Conservation (phyloP, 1,140 invertebrate species). For the Vanessa tameamea region DNA sequence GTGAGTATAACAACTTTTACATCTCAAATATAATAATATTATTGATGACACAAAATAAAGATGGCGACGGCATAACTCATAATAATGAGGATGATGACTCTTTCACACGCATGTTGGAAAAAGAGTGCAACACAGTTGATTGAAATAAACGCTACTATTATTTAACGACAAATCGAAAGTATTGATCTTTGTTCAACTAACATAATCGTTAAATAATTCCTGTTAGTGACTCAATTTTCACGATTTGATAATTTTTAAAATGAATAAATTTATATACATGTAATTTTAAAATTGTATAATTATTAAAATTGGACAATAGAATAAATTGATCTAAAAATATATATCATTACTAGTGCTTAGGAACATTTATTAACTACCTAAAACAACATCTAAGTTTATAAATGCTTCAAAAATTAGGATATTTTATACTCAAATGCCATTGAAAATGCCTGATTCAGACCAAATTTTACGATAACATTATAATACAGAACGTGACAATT, state of each 20-base stretch:
- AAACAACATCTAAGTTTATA: conserved; percentile 35
- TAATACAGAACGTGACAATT: conserved; percentile 1
- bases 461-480: neutral
- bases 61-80: neutral
- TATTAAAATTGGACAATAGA: neutral
- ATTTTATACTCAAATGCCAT: neutral
- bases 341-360: conserved; percentile 30
- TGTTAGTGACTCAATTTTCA: neutral
- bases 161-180: neutral
- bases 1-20: neutral
- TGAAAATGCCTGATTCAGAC: neutral
- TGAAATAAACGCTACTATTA: neutral
- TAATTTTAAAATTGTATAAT: neutral
- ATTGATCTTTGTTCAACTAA: neutral
- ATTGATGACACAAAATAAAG: neutral
- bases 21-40: neutral
- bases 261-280: neutral
- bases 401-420: conserved; percentile 44
- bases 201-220: neutral
- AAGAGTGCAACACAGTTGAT: neutral
- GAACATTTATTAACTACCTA: conserved; percentile 33
- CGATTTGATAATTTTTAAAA: neutral
- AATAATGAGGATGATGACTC: neutral
- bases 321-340: conserved; percentile 20
- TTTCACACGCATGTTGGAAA: neutral